These are phyloP conservation scores for Scotopteryx bipunctaria DNA, from an alignment of 2,888 invertebrate species.

Conservation along the genomic window DNA sequence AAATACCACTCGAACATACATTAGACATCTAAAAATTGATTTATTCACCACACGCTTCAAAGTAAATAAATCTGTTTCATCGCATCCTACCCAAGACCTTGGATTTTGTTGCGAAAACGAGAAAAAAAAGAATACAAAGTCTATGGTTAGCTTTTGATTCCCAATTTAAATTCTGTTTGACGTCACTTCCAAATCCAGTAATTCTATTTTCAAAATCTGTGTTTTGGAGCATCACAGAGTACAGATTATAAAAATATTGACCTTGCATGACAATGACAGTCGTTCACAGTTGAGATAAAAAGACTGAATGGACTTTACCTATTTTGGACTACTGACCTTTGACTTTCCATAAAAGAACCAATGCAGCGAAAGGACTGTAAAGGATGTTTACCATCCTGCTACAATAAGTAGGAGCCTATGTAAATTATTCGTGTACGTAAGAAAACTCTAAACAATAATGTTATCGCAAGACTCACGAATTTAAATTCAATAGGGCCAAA, in stretches of 20 bases:
- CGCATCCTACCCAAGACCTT: slow-evolving; percentile 35
- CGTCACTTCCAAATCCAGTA: slow-evolving; percentile 24
- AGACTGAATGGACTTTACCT: too few species aligned
- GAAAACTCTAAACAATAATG: neutral
- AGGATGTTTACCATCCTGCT: too few species aligned
- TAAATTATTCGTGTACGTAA: too few species aligned
- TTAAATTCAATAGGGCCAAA: slow-evolving; percentile 31
- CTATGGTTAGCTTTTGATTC: slow-evolving; percentile 23
- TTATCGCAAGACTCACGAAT: slow-evolving; percentile 22
- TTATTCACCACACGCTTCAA: slow-evolving; percentile 21
- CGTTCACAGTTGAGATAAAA: too few species aligned
- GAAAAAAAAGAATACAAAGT: slow-evolving; percentile 17
- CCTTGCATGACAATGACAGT: too few species aligned
- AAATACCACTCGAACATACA: slow-evolving; percentile 1
- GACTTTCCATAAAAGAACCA: too few species aligned
- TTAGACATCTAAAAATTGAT: slow-evolving; percentile 15
- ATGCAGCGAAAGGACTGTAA: too few species aligned
- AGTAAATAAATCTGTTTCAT: slow-evolving; percentile 41
- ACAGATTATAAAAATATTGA: too few species aligned
- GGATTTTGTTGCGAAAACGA: slow-evolving; percentile 24
- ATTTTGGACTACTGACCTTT: too few species aligned
- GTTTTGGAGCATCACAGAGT: too few species aligned
- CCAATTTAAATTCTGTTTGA: slow-evolving; percentile 27
- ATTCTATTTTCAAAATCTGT: too few species aligned
- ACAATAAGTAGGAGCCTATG: too few species aligned